Conservation (phyloP, 2,888 invertebrate species). For the Troilus luridus region DNA sequence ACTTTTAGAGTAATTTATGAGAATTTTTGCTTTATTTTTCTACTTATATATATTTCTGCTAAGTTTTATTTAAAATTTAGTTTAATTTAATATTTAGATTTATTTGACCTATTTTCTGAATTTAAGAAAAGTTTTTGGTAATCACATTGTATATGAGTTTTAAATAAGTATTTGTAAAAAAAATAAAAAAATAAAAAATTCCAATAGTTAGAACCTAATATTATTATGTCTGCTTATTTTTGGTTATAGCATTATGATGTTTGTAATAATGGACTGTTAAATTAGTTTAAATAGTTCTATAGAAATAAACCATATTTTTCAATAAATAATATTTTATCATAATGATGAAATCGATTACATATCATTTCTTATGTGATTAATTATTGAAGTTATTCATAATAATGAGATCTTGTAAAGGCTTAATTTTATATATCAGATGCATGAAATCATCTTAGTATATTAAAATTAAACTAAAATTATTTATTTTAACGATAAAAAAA, state of each 20-base stretch:
- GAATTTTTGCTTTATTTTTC: constrained; percentile 35
- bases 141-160: background rate
- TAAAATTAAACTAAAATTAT: background rate
- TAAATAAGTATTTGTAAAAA: too few relatives aligned
- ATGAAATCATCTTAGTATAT: background rate
- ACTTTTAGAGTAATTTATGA: constrained; percentile 1
- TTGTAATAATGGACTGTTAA: background rate
- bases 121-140: background rate
- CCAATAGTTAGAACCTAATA: background rate
- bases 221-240: background rate
- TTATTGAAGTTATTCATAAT: constrained; percentile 23
- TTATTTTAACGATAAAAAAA: background rate
- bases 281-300: background rate
- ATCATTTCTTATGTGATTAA: constrained; percentile 55
- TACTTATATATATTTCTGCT: constrained; percentile 32
- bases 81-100: constrained; percentile 15
- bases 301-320: constrained; percentile 42
- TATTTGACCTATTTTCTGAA: constrained; percentile 21
- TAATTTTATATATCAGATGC: constrained; percentile 10
- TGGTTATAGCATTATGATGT: background rate
- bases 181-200: background rate
- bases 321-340: background rate
- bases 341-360: constrained; percentile 46
- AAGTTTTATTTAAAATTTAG: background rate
- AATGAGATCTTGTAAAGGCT: background rate